These are phyloP conservation scores for Chiloscyllium plagiosum DNA, from an alignment of 2,113 vertebrate species.

Conservation along the genomic window DNA sequence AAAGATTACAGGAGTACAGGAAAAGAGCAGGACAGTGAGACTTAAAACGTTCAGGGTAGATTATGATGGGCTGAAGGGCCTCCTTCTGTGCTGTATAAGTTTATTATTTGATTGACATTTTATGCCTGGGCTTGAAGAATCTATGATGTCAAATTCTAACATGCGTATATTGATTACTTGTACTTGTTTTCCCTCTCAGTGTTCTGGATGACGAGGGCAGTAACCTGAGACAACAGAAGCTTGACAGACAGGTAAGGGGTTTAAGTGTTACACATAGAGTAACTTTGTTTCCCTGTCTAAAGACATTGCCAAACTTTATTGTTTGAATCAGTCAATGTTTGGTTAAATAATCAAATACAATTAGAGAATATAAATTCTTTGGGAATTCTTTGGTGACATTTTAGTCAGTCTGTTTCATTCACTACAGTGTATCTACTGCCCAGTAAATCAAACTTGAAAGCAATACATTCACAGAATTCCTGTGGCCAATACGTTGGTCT, in stretches of 20 bases:
- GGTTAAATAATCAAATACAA: not conserved
- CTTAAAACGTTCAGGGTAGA: too few relatives aligned
- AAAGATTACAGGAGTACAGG: not conserved
- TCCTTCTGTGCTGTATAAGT: not conserved
- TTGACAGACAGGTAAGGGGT: conserved; percentile 84
- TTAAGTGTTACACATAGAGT: not conserved
- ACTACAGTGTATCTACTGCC: too few relatives aligned
- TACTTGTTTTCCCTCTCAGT: conserved; percentile 60
- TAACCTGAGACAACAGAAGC: conserved; percentile 91
- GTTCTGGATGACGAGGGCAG: conserved; percentile 94
- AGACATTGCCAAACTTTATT: not conserved
- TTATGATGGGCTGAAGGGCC: not conserved
- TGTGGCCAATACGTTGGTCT: too few relatives aligned
- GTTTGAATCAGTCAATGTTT: not conserved
- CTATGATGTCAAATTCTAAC: not conserved
- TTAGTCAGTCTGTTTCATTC: too few relatives aligned
- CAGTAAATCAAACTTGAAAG: too few relatives aligned
- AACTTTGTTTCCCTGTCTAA: not conserved
- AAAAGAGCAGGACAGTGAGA: not conserved
- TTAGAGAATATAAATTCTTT: not conserved
- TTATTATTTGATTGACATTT: not conserved
- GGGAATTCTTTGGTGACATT: not conserved
- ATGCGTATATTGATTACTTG: not conserved
- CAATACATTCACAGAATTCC: too few relatives aligned
- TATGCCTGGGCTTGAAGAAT: not conserved